phyloP scores from a whole-genome alignment of 2,888 invertebrate species.

The Phyto melanocephala region DNA sequence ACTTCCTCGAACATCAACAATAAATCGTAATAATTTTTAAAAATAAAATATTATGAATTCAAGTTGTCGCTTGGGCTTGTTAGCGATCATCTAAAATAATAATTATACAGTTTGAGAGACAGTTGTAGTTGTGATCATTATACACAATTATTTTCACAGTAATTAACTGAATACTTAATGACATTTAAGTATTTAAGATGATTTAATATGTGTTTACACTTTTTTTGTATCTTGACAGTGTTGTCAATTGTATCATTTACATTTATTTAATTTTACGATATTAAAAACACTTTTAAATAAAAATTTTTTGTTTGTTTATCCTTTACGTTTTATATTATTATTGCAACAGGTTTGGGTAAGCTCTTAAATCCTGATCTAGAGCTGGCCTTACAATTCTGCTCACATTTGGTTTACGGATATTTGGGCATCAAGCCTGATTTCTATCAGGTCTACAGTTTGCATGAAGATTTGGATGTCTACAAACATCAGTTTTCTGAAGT shows the following conservation, averaged over 20 bases:
- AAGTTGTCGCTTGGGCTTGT: not conserved
- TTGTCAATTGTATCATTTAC: not conserved
- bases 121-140: not conserved
- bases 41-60: not conserved
- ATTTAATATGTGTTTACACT: not conserved
- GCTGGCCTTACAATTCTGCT: conserved; percentile 87
- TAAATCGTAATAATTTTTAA: not conserved
- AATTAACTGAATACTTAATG: not conserved
- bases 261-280: too few species aligned
- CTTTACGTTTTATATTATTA: too few species aligned
- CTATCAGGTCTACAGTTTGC: conserved; percentile 85
- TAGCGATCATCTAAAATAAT: conserved; percentile 1
- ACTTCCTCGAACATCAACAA: not conserved
- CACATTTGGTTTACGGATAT: conserved; percentile 89
- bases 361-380: conserved; percentile 86
- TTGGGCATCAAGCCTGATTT: conserved; percentile 86
- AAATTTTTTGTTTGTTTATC: too few species aligned
- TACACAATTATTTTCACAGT: not conserved
- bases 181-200: not conserved
- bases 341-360: conserved; percentile 85
- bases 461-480: conserved; percentile 85
- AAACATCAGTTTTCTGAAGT: conserved; percentile 86
- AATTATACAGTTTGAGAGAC: not conserved
- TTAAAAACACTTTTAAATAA: too few species aligned
- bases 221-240: not conserved